Base-by-base conservation (phyloP, 2,888 invertebrate species). In the Microdon myrmicae region DNA sequence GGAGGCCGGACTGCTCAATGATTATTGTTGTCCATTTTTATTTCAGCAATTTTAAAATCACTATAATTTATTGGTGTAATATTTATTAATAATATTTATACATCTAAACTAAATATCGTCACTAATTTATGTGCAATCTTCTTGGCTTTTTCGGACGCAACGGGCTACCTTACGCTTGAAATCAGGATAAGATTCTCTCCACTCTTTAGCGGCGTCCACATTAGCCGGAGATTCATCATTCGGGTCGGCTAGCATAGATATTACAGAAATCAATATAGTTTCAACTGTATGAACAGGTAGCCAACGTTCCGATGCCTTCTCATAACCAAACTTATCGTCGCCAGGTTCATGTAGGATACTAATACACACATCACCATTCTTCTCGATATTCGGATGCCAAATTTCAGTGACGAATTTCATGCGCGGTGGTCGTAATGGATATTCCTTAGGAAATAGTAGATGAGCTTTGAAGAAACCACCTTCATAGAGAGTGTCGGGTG, bases 391-490 rank as follows among this genome's bases (percentile, higher is more conserved):
- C 72, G 97, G 97, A 87, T 98, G 97, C 96, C 96, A 98, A 82
- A 98, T 96, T 85, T 97, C 96, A 78, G 96, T 96, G 67, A 96
- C 91, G 84, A 98, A 98, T 85, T 93, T 94, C 96, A 98, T 96
- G 83, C 95, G 92, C 69, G 98, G 98, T 73, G 99, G 99, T 82
- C 96, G 90, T 77, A 96, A 85, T 74, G 99, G 99, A 82, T 99
- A 99, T 82, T 99, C 99, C 83, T 94, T 94, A 70, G 99, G 98
- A 82, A 99, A 99, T 81, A 92, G 90, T 81, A 99, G 86, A 81
- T 96, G 95, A 76, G 97, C 97, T 84, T 98, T 99, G 84, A 99
- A 99, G 82, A 97, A 97, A 68, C 99, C 99, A 75, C 98, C 99
- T 85, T 99, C 99, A 82, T 96, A 97, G 85, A 45, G 70, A 68